A percentile compares a stretch with the other conserved stretches of the same genome.
Conservation (phyloP, 2,113 vertebrate genomes). For the Panthera leo region DNA sequence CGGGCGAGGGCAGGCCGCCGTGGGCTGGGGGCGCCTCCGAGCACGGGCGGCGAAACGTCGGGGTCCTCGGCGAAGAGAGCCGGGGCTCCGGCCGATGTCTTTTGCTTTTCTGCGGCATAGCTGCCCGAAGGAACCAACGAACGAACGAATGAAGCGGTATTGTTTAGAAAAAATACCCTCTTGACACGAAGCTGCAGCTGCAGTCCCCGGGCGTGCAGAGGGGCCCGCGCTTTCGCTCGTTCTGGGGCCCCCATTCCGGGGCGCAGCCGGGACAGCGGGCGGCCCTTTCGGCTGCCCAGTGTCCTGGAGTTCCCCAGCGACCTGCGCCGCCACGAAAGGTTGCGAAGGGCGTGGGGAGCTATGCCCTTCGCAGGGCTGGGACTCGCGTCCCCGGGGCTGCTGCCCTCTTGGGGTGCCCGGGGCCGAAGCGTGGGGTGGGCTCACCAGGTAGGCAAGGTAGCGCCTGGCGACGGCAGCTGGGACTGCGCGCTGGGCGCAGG, state of each 20-base stretch:
- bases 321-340: not conserved
- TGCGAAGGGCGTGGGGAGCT: not conserved
- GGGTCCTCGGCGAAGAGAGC: not conserved
- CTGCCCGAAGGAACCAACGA: slow-evolving; percentile 42
- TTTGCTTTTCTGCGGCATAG: not conserved
- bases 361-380: not conserved
- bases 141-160: slow-evolving; percentile 66
- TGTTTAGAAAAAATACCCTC: slow-evolving; percentile 73
- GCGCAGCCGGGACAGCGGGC: not conserved
- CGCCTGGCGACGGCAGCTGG: not conserved
- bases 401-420: not conserved
- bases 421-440: not conserved
- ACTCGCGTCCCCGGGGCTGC: not conserved
- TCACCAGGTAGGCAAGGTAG: not conserved
- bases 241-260: slow-evolving; percentile 4
- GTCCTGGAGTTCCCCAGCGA: not conserved
- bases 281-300: not conserved
- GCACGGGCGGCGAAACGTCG: not conserved
- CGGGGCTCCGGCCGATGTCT: not conserved
- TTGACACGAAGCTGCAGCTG: slow-evolving; percentile 69
- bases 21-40: not conserved
- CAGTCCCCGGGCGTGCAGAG: not conserved
- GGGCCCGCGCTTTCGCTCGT: not conserved
- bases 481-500: not conserved
- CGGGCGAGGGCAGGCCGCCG: not conserved